Base-by-base conservation (phyloP, 1,140 invertebrate genomes). In the Nasonia vitripennis region DNA sequence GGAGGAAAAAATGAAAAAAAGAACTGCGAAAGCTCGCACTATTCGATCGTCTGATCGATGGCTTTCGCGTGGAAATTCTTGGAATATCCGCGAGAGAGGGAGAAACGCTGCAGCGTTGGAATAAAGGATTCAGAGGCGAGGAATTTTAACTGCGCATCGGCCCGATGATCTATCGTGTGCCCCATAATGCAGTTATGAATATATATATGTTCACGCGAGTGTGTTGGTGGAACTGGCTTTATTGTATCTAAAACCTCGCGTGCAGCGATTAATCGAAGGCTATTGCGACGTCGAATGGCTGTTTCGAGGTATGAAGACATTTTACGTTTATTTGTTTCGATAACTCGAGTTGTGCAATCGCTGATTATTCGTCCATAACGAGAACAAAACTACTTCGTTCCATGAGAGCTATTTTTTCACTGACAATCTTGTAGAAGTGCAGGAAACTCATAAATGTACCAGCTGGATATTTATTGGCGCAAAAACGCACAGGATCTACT, bases 1-100 rank as follows among this genome's bases (percentile, higher is more conserved):
- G 14, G 3, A 51, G 12, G 48, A 17, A 6, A 62, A n/a, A 17
- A 20, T 20, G 6, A 62, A n/a, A 62, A 62, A 62, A 71, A 71
- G 34, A 71, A 11, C 14, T 14, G 20, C 11, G 17, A 62, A 1
- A 62, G 6, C 14, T 20, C 14, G 73, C 34, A 45, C 20, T 75
- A 75, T 78, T 55, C 75, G 75, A 78, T 78, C 75, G n/a, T 9
- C 48, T 78, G 75, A 78, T 78, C 75, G 75, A 78, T 78, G 41
- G 34, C n/a, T 48, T 78, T 78, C n/a, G 75, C 75, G 48, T 20
- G 45, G 41, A 51, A 23, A 78, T 51, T 23, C 48, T n/a, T 14
- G 27, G 75, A 78, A 51, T 78, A 23, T 31, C 73, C 37, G 73
- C 37, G 73, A 45, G 27, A 71, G 68, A 37, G 68, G 1, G 27